Evolutionary conservation across 1,140 invertebrate genomes (phyloP).

Genomic region (Protaetia brevitarsis): DNA sequence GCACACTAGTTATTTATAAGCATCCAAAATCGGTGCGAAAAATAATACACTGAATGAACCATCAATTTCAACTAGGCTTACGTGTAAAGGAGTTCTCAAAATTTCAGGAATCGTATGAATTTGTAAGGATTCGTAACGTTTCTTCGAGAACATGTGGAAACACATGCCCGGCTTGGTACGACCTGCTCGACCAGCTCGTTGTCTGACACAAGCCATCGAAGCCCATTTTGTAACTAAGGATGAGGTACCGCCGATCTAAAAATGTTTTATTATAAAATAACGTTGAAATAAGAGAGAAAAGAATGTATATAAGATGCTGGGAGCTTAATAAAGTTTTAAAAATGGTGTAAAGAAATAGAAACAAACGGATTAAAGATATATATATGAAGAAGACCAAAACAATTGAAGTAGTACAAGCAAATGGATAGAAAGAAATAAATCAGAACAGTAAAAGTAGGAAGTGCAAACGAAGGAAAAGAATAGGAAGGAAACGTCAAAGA

Average conservation of each 20-base stretch:
- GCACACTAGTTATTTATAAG: too few species aligned
- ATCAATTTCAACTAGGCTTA: background rate
- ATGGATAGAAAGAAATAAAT: too few species aligned
- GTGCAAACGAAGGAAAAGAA: too few species aligned
- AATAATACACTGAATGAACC: background rate
- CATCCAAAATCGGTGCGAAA: background rate
- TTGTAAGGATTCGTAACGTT: conserved; percentile 64
- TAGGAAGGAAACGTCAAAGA: background rate
- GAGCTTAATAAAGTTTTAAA: too few species aligned
- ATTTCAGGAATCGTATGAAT: conserved; percentile 73
- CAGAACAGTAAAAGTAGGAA: too few species aligned
- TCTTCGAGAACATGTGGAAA: conserved; percentile 74
- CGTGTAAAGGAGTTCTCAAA: conserved; percentile 59
- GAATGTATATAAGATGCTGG: too few species aligned
- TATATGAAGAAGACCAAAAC: too few species aligned
- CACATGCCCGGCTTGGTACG: conserved; percentile 75
- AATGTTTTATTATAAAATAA: too few species aligned
- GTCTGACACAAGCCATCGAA: conserved; percentile 72
- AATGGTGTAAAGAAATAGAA: too few species aligned
- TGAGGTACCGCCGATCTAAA: conserved; percentile 56
- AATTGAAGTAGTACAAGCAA: too few species aligned
- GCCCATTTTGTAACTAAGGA: conserved; percentile 72
- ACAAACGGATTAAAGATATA: too few species aligned
- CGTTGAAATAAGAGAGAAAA: too few species aligned
- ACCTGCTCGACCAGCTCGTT: conserved; percentile 80